Percentiles rank a stretch among this genome's conserved stretches.
These are phyloP conservation scores for Perodicticus potto DNA, from an alignment of 2,797 vertebrate species.

Conservation along the genomic window DNA sequence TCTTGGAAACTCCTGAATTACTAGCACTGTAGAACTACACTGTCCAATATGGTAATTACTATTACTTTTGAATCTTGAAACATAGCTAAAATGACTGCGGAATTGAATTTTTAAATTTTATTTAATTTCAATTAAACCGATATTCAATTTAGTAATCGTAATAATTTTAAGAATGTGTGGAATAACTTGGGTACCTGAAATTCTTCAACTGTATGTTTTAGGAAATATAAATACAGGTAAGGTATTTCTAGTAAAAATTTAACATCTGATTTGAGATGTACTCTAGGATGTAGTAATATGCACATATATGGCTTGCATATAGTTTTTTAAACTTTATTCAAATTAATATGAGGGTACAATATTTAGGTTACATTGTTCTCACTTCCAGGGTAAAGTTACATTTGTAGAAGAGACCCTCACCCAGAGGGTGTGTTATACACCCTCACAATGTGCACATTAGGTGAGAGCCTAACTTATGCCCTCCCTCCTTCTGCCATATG, in stretches of 20 bases:
- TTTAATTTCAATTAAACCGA: constrained; percentile 21
- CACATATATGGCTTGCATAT: neutral
- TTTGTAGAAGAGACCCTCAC: no score
- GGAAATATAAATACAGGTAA: constrained; percentile 28
- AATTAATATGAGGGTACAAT: no score
- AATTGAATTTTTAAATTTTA: neutral
- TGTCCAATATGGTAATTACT: neutral
- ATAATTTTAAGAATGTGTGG: constrained; percentile 34
- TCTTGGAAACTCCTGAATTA: constrained; percentile 15
- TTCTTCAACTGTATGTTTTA: constrained; percentile 27
- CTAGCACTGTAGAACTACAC: neutral
- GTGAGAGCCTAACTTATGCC: no score
- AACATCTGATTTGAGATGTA: constrained; percentile 52
- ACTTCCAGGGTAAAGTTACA: no score
- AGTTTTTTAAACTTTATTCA: no score
- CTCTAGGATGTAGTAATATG: neutral
- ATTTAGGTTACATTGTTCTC: no score
- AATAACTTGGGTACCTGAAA: neutral
- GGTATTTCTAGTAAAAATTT: constrained; percentile 20
- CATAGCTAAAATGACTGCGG: neutral
- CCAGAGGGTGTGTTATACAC: no score
- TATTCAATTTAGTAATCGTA: neutral
- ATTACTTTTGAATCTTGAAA: neutral
- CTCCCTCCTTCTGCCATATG: no score
- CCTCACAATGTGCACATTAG: no score